Evolutionary conservation across 2,113 vertebrate genomes (phyloP), one percentile per base, ranked within the genome.

Genomic region (Rostratula benghalensis): DNA sequence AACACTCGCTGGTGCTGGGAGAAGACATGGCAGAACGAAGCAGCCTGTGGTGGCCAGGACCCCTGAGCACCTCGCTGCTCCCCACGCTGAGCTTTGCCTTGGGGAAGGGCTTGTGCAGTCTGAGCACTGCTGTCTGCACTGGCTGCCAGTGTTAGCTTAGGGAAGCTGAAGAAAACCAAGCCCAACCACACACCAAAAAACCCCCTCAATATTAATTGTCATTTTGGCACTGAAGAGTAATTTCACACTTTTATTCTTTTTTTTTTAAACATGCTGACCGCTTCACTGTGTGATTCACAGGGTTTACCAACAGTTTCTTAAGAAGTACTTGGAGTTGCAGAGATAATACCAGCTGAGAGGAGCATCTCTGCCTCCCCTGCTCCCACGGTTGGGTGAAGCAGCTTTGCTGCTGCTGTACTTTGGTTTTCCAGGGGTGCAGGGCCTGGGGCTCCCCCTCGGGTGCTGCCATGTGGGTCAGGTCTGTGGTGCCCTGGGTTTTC

Each of bases 341-440:
- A 33, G 65, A 4, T 2, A 16, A 2, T 11, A 0, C 18, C 28
- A 4, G 30, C 69, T 3, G 71, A 17, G 46, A 11, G 7, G 59
- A 37, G 46, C 57, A 7, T 3, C 78, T 39, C 35, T 1, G 30
- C 71, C 13, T 3, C 13, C 14, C 33, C 10, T 0, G 19, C 31
- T 2, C 3, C 6, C 1, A 0, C 0, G 1, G 16, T 1, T 15
- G 3, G 22, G 1, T 1, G 48, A 3, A 5, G 48, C n/a, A 4
- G 37, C 50, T 15, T 5, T 1, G 54, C n/a, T 24, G 17, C 25
- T 27, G 60, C 59, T 18, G 59, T 7, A 28, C 60, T 35, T 27
- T 4, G 7, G 7, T 28, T 27, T 27, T 39, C 60, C 5, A 7
- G 35, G 35, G 60, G 15, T 11, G 15, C 59, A 25, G 53, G 54